Conservation (phyloP, 2,888 invertebrate genomes). For the Dryobotodes eremita region DNA sequence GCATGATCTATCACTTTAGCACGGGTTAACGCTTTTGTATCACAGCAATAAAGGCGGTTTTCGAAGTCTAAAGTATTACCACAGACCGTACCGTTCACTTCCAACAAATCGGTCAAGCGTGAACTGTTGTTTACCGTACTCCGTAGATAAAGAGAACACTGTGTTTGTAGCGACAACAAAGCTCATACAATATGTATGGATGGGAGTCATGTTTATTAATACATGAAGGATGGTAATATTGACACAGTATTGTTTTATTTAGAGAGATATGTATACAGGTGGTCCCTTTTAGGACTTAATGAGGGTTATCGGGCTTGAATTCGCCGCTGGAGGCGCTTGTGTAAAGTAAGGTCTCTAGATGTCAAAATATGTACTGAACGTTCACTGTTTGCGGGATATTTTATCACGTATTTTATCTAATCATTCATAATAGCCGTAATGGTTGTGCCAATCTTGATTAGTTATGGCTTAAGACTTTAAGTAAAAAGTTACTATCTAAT, state of each 20-base stretch:
- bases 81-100: not conserved
- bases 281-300: not conserved
- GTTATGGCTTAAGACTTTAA: no score
- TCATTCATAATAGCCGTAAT: no score
- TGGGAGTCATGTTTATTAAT: not conserved
- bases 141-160: conserved; percentile 24
- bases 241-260: conserved; percentile 4
- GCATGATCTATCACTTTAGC: not conserved
- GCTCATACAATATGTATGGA: conserved; percentile 25
- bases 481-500: no score
- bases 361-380: no score
- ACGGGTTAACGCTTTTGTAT: not conserved
- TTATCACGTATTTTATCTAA: no score
- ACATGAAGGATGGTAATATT: conserved; percentile 2
- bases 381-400: no score
- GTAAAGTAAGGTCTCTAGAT: no score
- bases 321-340: no score
- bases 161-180: conserved; percentile 23
- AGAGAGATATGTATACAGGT: not conserved
- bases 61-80: not conserved
- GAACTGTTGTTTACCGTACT: conserved; percentile 18
- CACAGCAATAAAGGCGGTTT: not conserved
- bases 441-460: no score
- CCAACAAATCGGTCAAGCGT: conserved; percentile 5
- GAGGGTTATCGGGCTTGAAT: no score